Conservation (phyloP, 2,888 invertebrate genomes). For the Acanthosepion pharaonis region DNA sequence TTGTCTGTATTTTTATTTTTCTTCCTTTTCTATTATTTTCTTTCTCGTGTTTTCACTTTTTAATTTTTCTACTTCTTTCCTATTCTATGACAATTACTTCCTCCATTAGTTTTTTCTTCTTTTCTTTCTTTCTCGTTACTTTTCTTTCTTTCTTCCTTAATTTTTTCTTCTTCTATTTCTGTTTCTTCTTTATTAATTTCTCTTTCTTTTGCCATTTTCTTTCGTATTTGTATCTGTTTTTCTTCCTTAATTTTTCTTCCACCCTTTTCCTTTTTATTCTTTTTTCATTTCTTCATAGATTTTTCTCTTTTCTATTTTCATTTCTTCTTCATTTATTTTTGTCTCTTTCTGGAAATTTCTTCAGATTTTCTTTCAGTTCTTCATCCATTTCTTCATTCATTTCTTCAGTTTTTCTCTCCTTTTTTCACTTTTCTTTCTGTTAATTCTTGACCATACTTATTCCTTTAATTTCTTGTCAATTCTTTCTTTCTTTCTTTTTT, state of each 20-base stretch:
- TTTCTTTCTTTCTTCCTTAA: no score
- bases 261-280: background rate
- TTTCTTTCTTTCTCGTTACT: background rate
- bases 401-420: background rate
- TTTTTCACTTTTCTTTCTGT: background rate
- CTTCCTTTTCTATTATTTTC: no score
- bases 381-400: background rate
- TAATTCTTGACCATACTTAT: background rate
- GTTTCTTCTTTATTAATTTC: background rate
- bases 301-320: background rate
- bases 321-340: background rate
- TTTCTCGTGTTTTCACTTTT: no score
- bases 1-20: no score
- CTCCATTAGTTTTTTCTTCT: background rate
- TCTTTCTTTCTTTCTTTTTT: no score
- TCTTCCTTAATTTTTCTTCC: background rate
- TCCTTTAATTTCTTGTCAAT: no score
- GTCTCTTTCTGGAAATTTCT: background rate
- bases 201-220: background rate
- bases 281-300: background rate
- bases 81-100: background rate
- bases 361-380: background rate
- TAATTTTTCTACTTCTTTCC: no score
- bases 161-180: background rate
- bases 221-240: background rate